Conservation (phyloP, 1,140 invertebrate genomes). For the Homalodisca vitripennis region DNA sequence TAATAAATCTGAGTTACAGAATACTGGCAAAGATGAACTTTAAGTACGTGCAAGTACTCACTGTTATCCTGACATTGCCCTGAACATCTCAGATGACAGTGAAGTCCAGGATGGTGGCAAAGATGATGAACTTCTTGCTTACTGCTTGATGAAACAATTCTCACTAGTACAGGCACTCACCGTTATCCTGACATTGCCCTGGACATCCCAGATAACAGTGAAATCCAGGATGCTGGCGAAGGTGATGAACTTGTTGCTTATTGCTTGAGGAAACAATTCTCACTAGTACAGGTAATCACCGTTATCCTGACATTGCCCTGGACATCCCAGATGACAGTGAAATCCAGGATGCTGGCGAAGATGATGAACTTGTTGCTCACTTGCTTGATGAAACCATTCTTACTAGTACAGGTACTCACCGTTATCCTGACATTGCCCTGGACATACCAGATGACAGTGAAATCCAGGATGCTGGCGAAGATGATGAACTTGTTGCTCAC, state of each 20-base stretch:
- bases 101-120: conserved; percentile 68
- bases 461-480: conserved; percentile 65
- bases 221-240: conserved; percentile 68
- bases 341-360: conserved; percentile 65
- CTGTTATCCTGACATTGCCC: conserved; percentile 68
- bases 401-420: conserved; percentile 47
- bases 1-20: conserved; percentile 71
- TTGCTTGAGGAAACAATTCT: too few species aligned
- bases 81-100: conserved; percentile 67
- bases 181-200: conserved; percentile 68
- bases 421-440: conserved; percentile 69
- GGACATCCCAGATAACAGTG: conserved; percentile 65
- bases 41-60: too few species aligned
- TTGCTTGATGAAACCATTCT: conserved; percentile 60
- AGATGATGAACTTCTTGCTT: conserved; percentile 65
- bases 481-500: conserved; percentile 67
- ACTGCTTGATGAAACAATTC: too few species aligned
- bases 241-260: conserved; percentile 67
- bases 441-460: conserved; percentile 67
- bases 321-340: conserved; percentile 67
- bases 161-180: too few species aligned
- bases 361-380: conserved; percentile 67
- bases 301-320: conserved; percentile 69
- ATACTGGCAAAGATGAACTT: conserved; percentile 65
- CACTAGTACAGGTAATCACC: conserved; percentile 47